phyloP scores from a whole-genome alignment of 2,113 vertebrate species.

The Mustela lutreola region DNA sequence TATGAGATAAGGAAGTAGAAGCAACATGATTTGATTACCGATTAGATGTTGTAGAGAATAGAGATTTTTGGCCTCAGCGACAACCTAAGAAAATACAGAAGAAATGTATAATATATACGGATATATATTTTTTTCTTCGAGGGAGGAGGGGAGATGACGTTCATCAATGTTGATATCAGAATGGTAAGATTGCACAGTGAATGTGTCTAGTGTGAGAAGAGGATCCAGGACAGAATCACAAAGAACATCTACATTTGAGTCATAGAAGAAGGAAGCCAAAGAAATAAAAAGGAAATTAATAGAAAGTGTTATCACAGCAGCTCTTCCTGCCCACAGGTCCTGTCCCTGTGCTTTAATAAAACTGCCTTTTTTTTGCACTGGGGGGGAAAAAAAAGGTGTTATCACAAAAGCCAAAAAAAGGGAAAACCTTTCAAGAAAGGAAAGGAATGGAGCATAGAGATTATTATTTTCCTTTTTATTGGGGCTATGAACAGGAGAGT shows the following conservation, averaged over 20 bases:
- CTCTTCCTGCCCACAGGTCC: neutral
- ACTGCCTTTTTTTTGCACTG: neutral
- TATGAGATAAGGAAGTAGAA: neutral
- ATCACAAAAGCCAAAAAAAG: neutral
- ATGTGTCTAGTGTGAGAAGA: neutral
- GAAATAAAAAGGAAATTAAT: constrained; percentile 17
- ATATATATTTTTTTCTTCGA: neutral
- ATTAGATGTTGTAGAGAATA: neutral
- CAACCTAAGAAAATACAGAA: constrained; percentile 3
- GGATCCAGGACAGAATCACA: neutral
- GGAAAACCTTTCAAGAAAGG: neutral
- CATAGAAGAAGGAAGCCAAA: neutral
- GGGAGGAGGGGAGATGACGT: neutral
- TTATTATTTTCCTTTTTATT: neutral
- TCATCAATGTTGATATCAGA: neutral
- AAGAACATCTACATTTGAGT: neutral
- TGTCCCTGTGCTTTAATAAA: neutral
- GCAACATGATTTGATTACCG: neutral
- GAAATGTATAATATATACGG: neutral
- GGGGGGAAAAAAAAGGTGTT: neutral
- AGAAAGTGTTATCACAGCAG: neutral
- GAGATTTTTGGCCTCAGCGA: neutral
- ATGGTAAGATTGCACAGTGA: neutral
- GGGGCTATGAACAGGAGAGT: neutral
- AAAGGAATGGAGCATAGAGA: neutral